phyloP scores from a whole-genome alignment of 2,888 invertebrate species.

The Pyrgus malvae region DNA sequence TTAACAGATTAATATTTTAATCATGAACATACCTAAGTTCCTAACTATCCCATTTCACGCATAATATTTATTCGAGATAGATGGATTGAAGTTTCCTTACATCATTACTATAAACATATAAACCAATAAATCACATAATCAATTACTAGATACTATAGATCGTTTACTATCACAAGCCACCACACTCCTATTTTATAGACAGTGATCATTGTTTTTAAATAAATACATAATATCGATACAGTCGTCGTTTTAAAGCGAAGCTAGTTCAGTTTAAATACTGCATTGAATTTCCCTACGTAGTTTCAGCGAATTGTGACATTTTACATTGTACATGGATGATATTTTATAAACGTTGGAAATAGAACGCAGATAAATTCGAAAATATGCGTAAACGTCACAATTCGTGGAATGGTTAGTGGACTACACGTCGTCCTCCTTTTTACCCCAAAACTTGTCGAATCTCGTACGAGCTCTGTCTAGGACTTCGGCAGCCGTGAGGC shows the following conservation, averaged over 20 bases:
- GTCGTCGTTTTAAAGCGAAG: conserved; percentile 73
- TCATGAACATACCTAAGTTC: background rate
- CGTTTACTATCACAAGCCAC: conserved; percentile 74
- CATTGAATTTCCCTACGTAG: conserved; percentile 53
- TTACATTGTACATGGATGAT: background rate
- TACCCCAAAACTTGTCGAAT: conserved; percentile 93
- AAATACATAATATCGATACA: conserved; percentile 50
- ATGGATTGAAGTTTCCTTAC: conserved; percentile 1
- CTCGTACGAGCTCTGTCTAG: conserved; percentile 91
- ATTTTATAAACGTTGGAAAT: background rate
- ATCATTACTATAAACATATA: too few relatives aligned
- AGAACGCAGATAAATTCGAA: background rate
- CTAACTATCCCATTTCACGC: background rate
- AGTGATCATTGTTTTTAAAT: conserved; percentile 57
- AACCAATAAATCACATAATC: conserved; percentile 18
- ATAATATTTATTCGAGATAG: background rate
- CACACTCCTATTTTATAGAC: conserved; percentile 71
- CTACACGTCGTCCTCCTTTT: conserved; percentile 83
- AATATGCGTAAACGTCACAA: conserved; percentile 42
- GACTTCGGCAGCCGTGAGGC: conserved; percentile 87
- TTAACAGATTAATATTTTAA: background rate
- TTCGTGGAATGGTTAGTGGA: conserved; percentile 44
- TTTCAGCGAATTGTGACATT: conserved; percentile 45
- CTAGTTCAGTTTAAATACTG: conserved; percentile 61
- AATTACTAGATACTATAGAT: conserved; percentile 40